phyloP scores from a whole-genome alignment of 2,888 invertebrate genomes.

The Callimorpha dominula region DNA sequence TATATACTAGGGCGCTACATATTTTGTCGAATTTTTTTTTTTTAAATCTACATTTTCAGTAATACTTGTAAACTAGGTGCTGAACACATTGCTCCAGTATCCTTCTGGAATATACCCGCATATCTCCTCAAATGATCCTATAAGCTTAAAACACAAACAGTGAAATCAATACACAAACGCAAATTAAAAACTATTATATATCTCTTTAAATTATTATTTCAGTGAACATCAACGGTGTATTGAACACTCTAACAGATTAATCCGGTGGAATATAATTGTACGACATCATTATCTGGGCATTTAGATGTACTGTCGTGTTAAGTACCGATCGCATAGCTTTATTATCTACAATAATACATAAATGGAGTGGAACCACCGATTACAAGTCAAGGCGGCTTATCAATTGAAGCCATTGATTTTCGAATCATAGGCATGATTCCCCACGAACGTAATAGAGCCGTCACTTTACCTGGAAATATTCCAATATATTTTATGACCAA shows the following conservation, averaged over 20 bases:
- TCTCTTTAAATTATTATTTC: background rate
- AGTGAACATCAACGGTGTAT: background rate
- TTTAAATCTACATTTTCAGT: too few species aligned
- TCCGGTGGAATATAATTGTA: conserved; percentile 36
- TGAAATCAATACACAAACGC: too few species aligned
- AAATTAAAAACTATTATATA: background rate
- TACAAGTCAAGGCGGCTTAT: conserved; percentile 66
- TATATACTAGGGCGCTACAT: too few species aligned
- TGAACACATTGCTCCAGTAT: too few species aligned
- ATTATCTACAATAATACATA: conserved; percentile 66
- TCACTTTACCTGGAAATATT: conserved; percentile 69
- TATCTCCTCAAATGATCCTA: too few species aligned
- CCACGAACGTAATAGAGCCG: conserved; percentile 37
- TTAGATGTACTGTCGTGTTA: conserved; percentile 39
- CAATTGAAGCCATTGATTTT: conserved; percentile 62
- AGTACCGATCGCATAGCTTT: conserved; percentile 52
- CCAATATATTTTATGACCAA: conserved; percentile 69
- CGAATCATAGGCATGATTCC: conserved; percentile 40
- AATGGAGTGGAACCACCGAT: conserved; percentile 62
- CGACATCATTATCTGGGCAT: conserved; percentile 40
- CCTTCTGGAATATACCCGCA: too few species aligned
- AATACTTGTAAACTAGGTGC: too few species aligned
- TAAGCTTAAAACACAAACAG: too few species aligned
- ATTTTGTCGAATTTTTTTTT: too few species aligned
- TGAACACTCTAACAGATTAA: conserved; percentile 35